Evolutionary conservation across 2,888 invertebrate species (phyloP), one percentile per base, ranked within the genome.

Genomic region (Coleophora deauratella): DNA sequence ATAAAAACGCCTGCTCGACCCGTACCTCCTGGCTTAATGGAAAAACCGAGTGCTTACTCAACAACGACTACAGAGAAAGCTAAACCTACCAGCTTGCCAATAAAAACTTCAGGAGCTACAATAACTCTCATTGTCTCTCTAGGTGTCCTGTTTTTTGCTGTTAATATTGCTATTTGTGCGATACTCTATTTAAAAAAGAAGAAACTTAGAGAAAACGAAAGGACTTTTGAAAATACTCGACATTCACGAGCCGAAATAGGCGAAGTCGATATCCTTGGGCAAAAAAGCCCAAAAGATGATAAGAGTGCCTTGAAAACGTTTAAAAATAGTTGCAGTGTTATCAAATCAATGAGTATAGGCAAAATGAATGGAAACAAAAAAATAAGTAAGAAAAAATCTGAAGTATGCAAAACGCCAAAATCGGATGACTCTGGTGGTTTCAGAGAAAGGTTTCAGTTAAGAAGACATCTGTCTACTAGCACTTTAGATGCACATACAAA

Each of bases 401-500:
- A 89, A 49, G 59, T 74, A 49, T 66, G 88, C 66, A 80, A 90
- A 72, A 84, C 85, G n/a, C 84, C 86, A 0, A 88, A 87, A 55
- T 86, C 86, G 4, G 86, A 86, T 58, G 86, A 86, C 52, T 86
- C 86, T 1, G 86, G 86, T 9, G 86, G 89, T 34, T 89, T 89
- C 52, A 82, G 89, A 33, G 80, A 89, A 55, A 71, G 87, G 43
- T 90, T 90, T 57, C 90, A 91, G 64, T 72, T 93, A 27, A 88
- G 91, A 13, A 74, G 93, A 14, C 92, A 93, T 68, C 88, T 92
- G 59, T 94, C 93, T 6, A 90, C 89, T 4, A 94, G 93, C 47
- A 95, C 95, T 0, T 89, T 95, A 49, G 95, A 95, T 67, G 93
- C 95, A 0, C 92, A 94, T 62, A 92, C 93, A 10, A 95, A 95